Percentiles rank a stretch among this genome's conserved stretches.
Evolutionary conservation across 92 coral and sea anemone genomes (phyloP).

Genomic region (Umimayanthus kanabou): DNA sequence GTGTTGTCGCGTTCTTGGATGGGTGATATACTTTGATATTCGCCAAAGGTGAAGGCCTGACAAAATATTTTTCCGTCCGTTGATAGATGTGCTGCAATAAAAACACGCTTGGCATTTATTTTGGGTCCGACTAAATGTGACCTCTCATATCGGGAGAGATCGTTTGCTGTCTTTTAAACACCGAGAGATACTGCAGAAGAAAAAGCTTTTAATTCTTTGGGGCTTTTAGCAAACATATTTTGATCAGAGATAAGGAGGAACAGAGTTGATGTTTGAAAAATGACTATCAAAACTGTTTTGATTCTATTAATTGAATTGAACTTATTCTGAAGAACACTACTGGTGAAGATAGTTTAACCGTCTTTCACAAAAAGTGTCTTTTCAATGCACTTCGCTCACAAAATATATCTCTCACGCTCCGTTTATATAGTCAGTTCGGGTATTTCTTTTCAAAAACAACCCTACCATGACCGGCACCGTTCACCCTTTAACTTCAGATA

Average conservation of each 20-base stretch:
- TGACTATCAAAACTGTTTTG: conserved; percentile 2
- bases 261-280: conserved; percentile 4
- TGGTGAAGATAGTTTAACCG: background rate
- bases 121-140: background rate
- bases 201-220: conserved; percentile 18
- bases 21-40: background rate
- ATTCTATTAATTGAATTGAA: background rate
- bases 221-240: conserved; percentile 15
- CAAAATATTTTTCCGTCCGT: background rate
- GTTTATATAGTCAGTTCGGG: background rate
- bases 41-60: background rate
- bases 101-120: background rate
- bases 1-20: background rate
- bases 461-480: no score
- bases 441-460: no score
- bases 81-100: background rate
- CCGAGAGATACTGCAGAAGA: background rate
- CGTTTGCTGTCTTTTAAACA: conserved; percentile 21
- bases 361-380: background rate
- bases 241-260: conserved; percentile 1
- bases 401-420: background rate
- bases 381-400: background rate
- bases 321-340: background rate
- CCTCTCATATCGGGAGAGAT: conserved; percentile 19
- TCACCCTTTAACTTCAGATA: no score